These are phyloP conservation scores for Ciconia maguari DNA, from an alignment of 2,113 vertebrate genomes.

Conservation along the genomic window DNA sequence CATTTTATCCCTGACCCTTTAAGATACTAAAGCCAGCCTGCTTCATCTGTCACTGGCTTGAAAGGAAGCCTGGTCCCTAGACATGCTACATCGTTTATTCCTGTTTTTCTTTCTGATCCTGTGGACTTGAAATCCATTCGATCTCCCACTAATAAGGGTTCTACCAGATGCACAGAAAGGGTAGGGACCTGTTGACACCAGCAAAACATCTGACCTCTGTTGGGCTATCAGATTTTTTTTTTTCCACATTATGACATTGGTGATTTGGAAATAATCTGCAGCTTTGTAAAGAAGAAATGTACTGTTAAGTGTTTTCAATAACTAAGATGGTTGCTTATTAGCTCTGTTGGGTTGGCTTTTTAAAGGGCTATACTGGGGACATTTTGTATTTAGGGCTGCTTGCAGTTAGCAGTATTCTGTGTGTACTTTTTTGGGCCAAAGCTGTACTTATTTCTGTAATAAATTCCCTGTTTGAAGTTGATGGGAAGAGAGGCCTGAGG, in stretches of 20 bases:
- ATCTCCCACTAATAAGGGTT: neutral
- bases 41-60: constrained; percentile 19
- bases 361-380: neutral
- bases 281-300: neutral
- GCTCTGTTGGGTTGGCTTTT: neutral
- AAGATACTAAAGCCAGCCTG: neutral
- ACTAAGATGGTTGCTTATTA: neutral
- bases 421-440: neutral
- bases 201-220: neutral
- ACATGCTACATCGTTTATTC: neutral
- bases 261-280: neutral
- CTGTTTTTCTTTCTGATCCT: neutral
- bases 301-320: neutral
- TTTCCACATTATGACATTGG: fast-evolving
- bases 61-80: neutral
- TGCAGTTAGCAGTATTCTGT: neutral
- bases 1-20: constrained; percentile 15
- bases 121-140: neutral
- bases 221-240: neutral
- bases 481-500: constrained; percentile 28
- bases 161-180: neutral
- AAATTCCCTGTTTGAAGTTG: constrained; percentile 21
- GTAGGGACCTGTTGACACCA: neutral
- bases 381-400: neutral
- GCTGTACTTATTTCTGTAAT: neutral